Conservation (phyloP, 2,113 vertebrate species). For the Scopus umbretta region DNA sequence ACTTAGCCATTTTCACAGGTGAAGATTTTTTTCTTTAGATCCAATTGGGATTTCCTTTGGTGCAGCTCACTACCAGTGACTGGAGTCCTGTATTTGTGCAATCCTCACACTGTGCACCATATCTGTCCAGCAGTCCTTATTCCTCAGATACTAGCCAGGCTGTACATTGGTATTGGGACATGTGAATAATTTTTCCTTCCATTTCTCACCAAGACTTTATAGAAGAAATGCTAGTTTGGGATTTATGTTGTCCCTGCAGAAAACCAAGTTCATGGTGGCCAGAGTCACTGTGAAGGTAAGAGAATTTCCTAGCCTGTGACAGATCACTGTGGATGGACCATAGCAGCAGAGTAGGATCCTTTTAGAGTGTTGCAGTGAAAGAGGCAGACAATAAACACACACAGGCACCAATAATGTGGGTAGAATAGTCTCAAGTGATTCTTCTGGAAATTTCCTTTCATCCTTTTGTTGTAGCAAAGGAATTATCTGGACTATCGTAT, state of each 20-base stretch:
- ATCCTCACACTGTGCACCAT: background rate
- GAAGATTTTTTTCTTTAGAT: background rate
- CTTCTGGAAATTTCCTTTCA: background rate
- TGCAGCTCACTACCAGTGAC: background rate
- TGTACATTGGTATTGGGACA: background rate
- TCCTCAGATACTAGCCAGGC: background rate
- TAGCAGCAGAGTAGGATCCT: background rate
- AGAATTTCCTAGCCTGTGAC: background rate
- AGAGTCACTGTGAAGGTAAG: background rate
- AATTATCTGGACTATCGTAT: background rate
- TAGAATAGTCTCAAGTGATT: background rate
- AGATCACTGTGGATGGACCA: background rate
- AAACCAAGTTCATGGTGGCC: background rate
- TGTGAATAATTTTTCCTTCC: background rate
- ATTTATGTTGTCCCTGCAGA: background rate
- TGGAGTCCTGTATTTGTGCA: background rate
- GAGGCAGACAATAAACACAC: background rate
- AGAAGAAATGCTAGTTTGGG: background rate
- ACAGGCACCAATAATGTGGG: background rate
- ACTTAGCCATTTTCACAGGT: background rate
- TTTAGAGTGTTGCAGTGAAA: background rate
- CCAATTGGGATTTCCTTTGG: background rate
- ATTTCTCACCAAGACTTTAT: background rate
- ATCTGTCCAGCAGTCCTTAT: background rate
- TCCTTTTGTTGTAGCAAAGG: background rate